Evolutionary conservation across 2,797 vertebrate genomes (phyloP), one percentile per base, ranked within the genome.

Genomic region (Sebastes ruberrimus): DNA sequence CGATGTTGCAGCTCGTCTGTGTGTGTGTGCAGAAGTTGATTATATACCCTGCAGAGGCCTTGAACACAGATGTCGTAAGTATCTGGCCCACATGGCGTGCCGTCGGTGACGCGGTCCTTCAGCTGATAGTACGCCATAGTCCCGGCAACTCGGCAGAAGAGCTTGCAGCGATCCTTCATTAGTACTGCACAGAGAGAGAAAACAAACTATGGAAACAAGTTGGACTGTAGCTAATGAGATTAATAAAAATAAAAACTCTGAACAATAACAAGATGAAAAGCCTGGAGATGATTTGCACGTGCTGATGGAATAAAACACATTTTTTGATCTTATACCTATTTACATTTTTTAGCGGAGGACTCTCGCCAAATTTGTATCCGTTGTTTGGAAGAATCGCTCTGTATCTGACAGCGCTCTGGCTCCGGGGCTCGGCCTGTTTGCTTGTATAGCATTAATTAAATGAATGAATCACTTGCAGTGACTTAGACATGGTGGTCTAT

Each of bases 121-220:
- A 99, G 94, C 89, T 98, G 98, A 94, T 99, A 99, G 94, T 99
- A 99, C 35, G 96, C 96, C 83, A 95, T 97, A 27, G 98, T 97
- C 78, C 97, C 98, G 62, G 97, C 96, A 64, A 97, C 98, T 55
- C 97, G 97, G 89, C 98, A 99, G 94, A 98, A 99, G 74, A 99
- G 97, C 92, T 99, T 99, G 94, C 98, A 99, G 70, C 98, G 98
- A 95, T 99, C 98, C 95, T 99, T 99, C 95, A 98, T 94, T 78
- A 97, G 92, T 94, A 99, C 98, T 99, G 89, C 60, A 91, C 71
- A 88, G 80, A 88, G 78, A 73, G 74, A 27, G 57, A 77, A 76
- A 71, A 78, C 16, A 86, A 77, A 66, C n/a, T 8, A 32, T 7
- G 32, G 28, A 63, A 74, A 78, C 46, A 60, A 16, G 28, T 23